phyloP scores from a whole-genome alignment of 2,113 vertebrate genomes.

The Silurus meridionalis region DNA sequence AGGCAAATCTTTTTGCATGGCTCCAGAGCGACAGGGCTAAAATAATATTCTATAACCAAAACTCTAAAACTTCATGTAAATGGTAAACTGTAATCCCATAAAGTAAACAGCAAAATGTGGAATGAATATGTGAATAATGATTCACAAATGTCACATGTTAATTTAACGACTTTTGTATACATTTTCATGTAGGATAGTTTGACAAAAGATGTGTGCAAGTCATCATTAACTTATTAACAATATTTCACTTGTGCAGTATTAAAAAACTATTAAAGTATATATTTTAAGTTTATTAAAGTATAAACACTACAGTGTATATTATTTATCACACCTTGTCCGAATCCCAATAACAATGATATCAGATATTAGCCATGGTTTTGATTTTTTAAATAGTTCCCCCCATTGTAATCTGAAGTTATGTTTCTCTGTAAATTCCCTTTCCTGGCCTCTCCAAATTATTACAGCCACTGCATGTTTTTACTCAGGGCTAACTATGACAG shows the following conservation, averaged over 20 bases:
- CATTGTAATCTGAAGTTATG: constrained; percentile 1
- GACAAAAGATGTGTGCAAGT: background rate
- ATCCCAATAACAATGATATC: background rate
- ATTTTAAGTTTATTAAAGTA: too few relatives aligned
- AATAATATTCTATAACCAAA: background rate
- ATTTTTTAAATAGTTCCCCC: constrained; percentile 10
- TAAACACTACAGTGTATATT: background rate
- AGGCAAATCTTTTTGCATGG: background rate
- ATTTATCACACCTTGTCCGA: background rate
- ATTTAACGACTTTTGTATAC: background rate
- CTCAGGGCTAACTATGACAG: background rate
- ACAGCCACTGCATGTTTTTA: constrained; percentile 3
- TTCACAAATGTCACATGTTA: background rate
- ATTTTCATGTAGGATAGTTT: background rate
- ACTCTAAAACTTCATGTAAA: background rate
- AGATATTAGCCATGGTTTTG: background rate
- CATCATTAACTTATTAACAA: background rate
- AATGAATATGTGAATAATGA: background rate
- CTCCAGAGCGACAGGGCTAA: background rate
- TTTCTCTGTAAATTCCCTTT: background rate
- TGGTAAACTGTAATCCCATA: background rate
- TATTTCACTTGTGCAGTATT: background rate
- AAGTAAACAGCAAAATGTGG: background rate
- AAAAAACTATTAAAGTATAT: background rate
- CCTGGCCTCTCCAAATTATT: background rate